A percentile compares a stretch with the other conserved stretches of the same genome.
Conservation (phyloP, 2,113 vertebrate genomes). For the Plestiodon gilberti region DNA sequence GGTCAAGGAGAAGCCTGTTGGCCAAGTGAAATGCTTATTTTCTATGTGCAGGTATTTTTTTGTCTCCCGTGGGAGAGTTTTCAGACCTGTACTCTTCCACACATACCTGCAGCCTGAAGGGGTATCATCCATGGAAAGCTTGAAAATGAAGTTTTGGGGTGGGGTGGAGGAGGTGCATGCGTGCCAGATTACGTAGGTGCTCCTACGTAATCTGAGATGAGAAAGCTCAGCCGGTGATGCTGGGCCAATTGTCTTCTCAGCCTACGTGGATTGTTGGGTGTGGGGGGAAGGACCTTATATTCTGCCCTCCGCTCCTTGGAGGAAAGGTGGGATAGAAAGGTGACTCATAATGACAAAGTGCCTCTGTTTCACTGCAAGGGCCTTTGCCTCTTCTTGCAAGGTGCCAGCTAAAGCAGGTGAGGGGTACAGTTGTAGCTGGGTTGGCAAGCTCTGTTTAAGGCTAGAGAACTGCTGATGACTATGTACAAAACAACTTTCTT, state of each 20-base stretch:
- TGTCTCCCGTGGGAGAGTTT: background rate
- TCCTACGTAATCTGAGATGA: no score
- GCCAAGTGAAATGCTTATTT: background rate
- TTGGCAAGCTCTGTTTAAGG: background rate
- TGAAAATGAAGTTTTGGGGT: background rate
- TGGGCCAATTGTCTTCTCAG: no score
- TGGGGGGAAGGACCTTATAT: no score
- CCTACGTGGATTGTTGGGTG: no score
- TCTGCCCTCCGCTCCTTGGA: no score
- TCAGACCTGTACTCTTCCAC: background rate
- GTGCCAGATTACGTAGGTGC: no score
- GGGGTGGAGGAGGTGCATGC: no score
- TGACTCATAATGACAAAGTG: no score
- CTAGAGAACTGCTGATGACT: background rate
- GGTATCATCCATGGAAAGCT: background rate
- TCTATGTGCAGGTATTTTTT: background rate
- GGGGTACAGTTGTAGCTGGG: background rate
- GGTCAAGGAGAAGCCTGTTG: no score
- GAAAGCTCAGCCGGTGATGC: no score
- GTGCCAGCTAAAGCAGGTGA: background rate
- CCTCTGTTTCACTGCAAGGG: no score
- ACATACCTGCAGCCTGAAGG: background rate
- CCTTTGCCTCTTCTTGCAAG: background rate
- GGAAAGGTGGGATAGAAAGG: no score
- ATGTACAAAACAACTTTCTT: slow-evolving; percentile 25